A percentile compares a stretch with the other conserved stretches of the same genome.
phyloP scores from a whole-genome alignment of 92 coral and sea anemone genomes.

The Umimayanthus chanpuru region DNA sequence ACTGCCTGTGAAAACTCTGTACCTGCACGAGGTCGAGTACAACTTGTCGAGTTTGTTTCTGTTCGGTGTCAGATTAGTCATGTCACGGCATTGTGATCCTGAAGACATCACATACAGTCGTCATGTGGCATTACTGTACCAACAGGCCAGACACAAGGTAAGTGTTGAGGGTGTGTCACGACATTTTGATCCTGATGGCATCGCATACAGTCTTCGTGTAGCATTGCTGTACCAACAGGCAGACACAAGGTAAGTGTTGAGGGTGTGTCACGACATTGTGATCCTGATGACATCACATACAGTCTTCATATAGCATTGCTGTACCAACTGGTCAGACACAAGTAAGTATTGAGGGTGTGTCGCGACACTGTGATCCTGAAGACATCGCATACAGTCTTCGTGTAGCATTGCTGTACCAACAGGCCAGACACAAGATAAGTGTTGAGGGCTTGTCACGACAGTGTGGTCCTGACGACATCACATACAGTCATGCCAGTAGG shows the following conservation, averaged over 20 bases:
- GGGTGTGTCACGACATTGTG: slow-evolving; percentile 61
- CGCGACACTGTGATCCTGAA: slow-evolving; percentile 32
- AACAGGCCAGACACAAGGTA: slow-evolving; percentile 95
- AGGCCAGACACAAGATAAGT: not conserved
- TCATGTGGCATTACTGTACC: slow-evolving; percentile 88
- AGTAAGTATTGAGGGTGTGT: slow-evolving; percentile 78
- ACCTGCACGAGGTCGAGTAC: too few species aligned
- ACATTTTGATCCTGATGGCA: slow-evolving; percentile 54
- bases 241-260: slow-evolving; percentile 81
- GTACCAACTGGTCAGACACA: slow-evolving; percentile 84
- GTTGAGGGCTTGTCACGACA: too few species aligned
- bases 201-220: slow-evolving; percentile 75
- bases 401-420: not conserved
- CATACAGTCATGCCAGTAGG: slow-evolving; percentile 68
- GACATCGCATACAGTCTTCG: too few species aligned
- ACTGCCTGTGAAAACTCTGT: too few species aligned
- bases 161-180: slow-evolving; percentile 64
- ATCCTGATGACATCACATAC: slow-evolving; percentile 24
- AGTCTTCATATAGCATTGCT: slow-evolving; percentile 82
- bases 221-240: slow-evolving; percentile 86
- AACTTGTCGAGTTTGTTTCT: too few species aligned
- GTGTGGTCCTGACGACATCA: too few species aligned
- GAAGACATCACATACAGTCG: slow-evolving; percentile 79
- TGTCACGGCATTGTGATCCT: slow-evolving; percentile 63
- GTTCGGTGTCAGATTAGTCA: too few species aligned